These are phyloP conservation scores for Peromyscus aztecus DNA, from an alignment of 2,797 vertebrate genomes.

Conservation along the genomic window DNA sequence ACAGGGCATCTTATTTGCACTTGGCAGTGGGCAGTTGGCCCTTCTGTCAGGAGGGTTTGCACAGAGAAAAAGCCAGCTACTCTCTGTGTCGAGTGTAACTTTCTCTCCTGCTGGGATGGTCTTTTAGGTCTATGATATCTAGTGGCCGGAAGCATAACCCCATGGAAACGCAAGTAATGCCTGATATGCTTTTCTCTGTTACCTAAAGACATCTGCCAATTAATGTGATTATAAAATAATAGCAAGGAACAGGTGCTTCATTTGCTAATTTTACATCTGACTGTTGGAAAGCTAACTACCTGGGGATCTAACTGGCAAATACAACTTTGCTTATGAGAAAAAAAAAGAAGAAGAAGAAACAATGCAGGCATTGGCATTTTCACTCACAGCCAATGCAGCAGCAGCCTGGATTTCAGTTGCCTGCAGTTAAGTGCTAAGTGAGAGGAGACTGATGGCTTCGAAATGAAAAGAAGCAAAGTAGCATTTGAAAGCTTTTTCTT, in stretches of 20 bases:
- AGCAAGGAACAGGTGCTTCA: conserved; percentile 88
- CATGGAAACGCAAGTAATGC: conserved; percentile 79
- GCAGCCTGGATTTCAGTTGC: conserved; percentile 77
- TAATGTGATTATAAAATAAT: conserved; percentile 90
- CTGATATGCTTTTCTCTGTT: conserved; percentile 81
- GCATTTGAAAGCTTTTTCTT: conserved; percentile 61
- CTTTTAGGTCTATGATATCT: conserved; percentile 75
- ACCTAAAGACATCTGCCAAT: conserved; percentile 88
- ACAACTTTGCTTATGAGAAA: conserved; percentile 80
- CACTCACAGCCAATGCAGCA: conserved; percentile 71
- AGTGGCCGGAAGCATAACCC: conserved; percentile 73
- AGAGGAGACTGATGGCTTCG: conserved; percentile 75
- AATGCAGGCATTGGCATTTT: conserved; percentile 74
- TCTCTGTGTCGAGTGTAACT: conserved; percentile 32
- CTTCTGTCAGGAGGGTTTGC: conserved; percentile 62
- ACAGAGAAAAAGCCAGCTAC: conserved; percentile 54
- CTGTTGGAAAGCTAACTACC: conserved; percentile 86
- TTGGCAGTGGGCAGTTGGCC: conserved; percentile 70
- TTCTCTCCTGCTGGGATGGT: conserved; percentile 45
- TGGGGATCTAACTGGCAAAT: conserved; percentile 86
- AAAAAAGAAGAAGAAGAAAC: conserved; percentile 60
- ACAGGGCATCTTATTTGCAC: conserved; percentile 69
- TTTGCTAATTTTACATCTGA: conserved; percentile 88
- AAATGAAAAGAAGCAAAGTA: conserved; percentile 74
- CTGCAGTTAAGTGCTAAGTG: conserved; percentile 71